These are phyloP conservation scores for Lampris incognitus DNA, from an alignment of 2,113 vertebrate species.

Conservation along the genomic window DNA sequence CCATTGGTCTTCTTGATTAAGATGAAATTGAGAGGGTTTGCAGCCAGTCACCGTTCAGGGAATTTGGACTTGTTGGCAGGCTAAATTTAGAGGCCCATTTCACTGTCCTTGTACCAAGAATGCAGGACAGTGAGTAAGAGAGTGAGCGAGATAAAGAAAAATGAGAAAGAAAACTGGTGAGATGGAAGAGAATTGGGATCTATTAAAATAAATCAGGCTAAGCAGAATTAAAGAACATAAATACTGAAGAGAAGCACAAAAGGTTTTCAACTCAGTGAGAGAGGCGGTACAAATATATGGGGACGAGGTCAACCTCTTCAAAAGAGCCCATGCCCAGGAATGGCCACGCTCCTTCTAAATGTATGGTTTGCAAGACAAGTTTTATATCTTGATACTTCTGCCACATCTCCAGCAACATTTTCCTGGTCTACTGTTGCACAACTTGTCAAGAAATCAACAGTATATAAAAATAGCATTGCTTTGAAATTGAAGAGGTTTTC, in stretches of 20 bases:
- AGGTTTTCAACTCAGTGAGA: neutral
- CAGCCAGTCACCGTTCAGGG: conserved; percentile 27
- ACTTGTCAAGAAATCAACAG: no score
- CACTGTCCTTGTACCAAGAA: conserved; percentile 46
- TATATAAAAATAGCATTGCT: no score
- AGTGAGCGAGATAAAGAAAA: conserved; percentile 15
- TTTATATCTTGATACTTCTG: no score
- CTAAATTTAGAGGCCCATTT: conserved; percentile 57
- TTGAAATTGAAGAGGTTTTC: no score
- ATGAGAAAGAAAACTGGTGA: neutral
- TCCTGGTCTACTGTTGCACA: no score
- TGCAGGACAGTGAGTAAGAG: conserved; percentile 20
- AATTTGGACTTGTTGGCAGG: conserved; percentile 18
- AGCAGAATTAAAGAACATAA: conserved; percentile 1
- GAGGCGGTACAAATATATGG: neutral
- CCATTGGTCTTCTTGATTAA: neutral
- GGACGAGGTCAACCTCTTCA: no score
- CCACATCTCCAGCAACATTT: no score
- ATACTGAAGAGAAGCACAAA: neutral
- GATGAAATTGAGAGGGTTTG: neutral
- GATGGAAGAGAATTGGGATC: neutral
- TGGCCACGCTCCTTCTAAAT: neutral
- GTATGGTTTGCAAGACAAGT: no score
- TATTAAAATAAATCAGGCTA: conserved; percentile 28
- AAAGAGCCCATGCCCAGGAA: neutral